Evolutionary conservation across 2,888 invertebrate genomes (phyloP), one percentile per base, ranked within the genome.

Genomic region (Gastracanthus pulcherrimus): DNA sequence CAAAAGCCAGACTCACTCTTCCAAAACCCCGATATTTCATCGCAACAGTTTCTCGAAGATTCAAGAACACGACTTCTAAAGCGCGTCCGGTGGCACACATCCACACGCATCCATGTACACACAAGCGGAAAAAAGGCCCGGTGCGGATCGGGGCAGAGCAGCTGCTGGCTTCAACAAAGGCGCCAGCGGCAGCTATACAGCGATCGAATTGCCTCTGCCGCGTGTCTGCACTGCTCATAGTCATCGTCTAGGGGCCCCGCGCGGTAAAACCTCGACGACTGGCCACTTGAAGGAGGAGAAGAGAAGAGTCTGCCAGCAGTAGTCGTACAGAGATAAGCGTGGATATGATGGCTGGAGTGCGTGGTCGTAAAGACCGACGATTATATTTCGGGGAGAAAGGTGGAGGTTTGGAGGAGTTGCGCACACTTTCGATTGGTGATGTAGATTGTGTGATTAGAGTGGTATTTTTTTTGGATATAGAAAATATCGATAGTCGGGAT

Each of bases 11-110:
- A n/a, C n/a, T n/a, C n/a, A 55, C 23, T 26, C 23, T 11, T 19
- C 55, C 19, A 26, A n/a, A n/a, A 11, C n/a, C 26, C 55, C 48
- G 34, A 70, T 69, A 70, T 69, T 77, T 48, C 69, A 76, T 11
- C 34, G 45, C 41, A n/a, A 41, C 38, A 26, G 23, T 58, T 70
- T 77, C 70, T 38, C 26, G 70, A 71, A 51, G 62, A 58, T 67
- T 76, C 75, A 38, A 66, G 51, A 48, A 31, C 31, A 38, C 64
- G 19, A 19, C 23, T 26, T 4, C 16, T 26, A 19, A 70, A 34
- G 36, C 62, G 38, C 62, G 72, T 38, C 72, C 62, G 51, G 29
- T 9, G 13, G 26, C 26, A 55, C 55, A 55, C 11, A 23, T 11
- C 3, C 23, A 9, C 23, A 3, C 51, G 23, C 19, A 55, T 3